Evolutionary conservation across 2,113 vertebrate species (phyloP).

Genomic region (Pavo muticus): DNA sequence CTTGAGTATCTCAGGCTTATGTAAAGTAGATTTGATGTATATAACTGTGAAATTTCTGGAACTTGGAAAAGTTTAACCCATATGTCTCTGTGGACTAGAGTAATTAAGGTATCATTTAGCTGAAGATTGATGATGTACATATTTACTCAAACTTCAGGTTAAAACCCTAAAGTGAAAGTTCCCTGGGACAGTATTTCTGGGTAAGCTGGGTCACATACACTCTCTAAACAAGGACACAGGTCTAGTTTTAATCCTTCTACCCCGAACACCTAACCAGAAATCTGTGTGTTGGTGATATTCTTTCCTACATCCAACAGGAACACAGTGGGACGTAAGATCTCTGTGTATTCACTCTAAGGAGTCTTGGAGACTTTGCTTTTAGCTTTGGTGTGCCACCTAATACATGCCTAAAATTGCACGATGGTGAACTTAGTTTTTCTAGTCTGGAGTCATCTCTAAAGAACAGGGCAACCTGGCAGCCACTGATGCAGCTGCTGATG

Average conservation of each 20-base stretch:
- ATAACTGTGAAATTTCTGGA: neutral
- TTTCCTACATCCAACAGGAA: no score
- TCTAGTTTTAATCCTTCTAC: no score
- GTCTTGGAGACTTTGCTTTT: no score
- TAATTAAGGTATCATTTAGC: neutral
- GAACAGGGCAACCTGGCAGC: neutral
- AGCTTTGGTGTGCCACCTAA: no score
- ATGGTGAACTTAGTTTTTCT: neutral
- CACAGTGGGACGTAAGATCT: no score
- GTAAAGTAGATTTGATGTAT: neutral
- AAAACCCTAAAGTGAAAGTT: neutral
- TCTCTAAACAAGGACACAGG: neutral
- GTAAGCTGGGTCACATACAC: neutral
- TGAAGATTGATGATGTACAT: neutral
- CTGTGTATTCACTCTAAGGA: no score
- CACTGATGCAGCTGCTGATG: neutral
- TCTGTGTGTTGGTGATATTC: no score
- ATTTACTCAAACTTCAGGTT: neutral
- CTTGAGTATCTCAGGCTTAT: neutral
- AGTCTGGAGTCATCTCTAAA: rapidly evolving
- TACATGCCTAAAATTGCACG: no score
- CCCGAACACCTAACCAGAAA: no score
- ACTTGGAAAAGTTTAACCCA: neutral
- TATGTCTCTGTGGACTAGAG: neutral
- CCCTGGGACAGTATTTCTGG: no score